phyloP scores from a whole-genome alignment of 1,140 invertebrate species.

The Caerostris extrusa region DNA sequence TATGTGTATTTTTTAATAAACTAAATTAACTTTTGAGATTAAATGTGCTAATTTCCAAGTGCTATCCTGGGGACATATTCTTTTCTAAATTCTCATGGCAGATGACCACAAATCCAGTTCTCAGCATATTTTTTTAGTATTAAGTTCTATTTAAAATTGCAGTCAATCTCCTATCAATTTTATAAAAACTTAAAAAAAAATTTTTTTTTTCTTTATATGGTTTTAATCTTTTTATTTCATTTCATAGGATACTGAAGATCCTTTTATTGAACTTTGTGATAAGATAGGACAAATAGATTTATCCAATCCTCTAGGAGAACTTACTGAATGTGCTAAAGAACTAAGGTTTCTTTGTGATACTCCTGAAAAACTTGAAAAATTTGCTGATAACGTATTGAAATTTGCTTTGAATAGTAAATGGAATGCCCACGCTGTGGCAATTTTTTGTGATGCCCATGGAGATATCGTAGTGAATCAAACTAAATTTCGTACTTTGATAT shows the following conservation, averaged over 20 bases:
- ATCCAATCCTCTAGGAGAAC: background rate
- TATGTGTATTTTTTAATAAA: too few species aligned
- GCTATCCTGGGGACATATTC: too few species aligned
- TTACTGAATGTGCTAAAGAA: background rate
- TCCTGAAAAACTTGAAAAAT: slow-evolving; percentile 27
- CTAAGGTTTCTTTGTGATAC: background rate
- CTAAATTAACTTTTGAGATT: too few species aligned
- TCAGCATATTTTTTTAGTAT: too few species aligned
- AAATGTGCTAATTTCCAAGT: too few species aligned
- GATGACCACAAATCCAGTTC: too few species aligned
- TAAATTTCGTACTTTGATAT: slow-evolving; percentile 36
- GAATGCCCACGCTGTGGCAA: slow-evolving; percentile 56
- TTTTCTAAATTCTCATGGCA: too few species aligned
- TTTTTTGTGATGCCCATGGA: slow-evolving; percentile 24
- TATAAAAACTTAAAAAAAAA: too few species aligned
- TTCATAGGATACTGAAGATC: background rate
- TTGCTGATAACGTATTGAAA: slow-evolving; percentile 8
- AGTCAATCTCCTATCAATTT: too few species aligned
- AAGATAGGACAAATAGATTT: slow-evolving; percentile 17
- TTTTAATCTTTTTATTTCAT: background rate
- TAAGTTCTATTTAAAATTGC: too few species aligned
- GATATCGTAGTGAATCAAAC: slow-evolving; percentile 8
- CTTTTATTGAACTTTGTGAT: background rate
- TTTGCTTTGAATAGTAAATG: slow-evolving; percentile 69
- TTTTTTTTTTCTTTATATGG: too few species aligned